Percentiles rank a stretch among this genome's conserved stretches.
These are phyloP conservation scores for Pungitius pungitius DNA, from an alignment of 2,113 vertebrate species.

Conservation along the genomic window DNA sequence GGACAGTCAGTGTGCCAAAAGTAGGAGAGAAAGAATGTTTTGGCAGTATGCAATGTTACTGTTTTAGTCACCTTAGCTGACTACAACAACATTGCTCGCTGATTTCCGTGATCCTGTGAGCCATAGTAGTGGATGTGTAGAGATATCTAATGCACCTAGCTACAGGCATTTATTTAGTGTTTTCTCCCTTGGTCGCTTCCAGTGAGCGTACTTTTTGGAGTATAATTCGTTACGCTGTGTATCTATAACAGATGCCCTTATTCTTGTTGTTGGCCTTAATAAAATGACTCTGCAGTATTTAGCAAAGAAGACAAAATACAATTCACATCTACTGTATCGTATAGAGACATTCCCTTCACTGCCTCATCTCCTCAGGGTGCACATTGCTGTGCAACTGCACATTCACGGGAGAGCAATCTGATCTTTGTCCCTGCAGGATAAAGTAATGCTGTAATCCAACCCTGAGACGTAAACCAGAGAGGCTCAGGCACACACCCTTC, in stretches of 20 bases:
- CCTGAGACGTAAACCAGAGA: conserved; percentile 66
- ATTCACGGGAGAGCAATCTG: conserved; percentile 62
- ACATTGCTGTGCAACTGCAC: conserved; percentile 40
- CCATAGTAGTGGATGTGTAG: no score
- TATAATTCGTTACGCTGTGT: background rate
- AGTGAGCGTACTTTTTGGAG: background rate
- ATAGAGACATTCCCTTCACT: conserved; percentile 24
- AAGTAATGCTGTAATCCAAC: conserved; percentile 65
- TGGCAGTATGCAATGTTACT: no score
- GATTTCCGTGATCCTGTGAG: background rate
- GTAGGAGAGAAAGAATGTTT: background rate
- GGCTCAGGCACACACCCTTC: conserved; percentile 48
- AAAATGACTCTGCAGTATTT: background rate
- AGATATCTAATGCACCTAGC: no score
- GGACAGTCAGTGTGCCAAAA: background rate
- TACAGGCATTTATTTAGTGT: no score
- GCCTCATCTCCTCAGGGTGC: conserved; percentile 30
- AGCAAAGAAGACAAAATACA: background rate
- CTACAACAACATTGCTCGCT: background rate
- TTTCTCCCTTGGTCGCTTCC: background rate
- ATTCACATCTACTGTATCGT: background rate
- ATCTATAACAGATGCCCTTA: background rate
- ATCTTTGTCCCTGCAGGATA: conserved; percentile 74
- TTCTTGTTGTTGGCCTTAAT: background rate
- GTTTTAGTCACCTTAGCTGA: background rate